Evolutionary conservation across 2,888 invertebrate genomes (phyloP).

Genomic region (Macropis europaea): DNA sequence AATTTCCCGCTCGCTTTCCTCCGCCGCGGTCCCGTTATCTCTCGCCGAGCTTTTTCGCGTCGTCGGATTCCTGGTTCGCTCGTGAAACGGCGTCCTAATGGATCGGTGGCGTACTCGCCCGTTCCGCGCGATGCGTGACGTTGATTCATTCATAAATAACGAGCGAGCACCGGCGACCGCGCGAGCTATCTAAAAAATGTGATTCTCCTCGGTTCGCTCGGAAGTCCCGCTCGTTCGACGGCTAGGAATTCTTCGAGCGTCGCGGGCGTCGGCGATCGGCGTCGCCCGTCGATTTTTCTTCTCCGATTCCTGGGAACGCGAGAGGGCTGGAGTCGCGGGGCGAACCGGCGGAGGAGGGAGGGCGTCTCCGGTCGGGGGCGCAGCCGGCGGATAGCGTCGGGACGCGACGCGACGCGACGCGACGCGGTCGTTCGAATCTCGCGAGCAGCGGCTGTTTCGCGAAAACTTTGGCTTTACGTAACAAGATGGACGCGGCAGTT

Average conservation of each 20-base stretch:
- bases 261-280: background rate
- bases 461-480: slow-evolving; percentile 77
- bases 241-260: background rate
- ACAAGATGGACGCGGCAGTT: slow-evolving; percentile 78
- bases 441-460: slow-evolving; percentile 61
- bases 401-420: no score
- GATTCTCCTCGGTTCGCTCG: slow-evolving; percentile 27
- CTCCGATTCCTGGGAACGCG: no score
- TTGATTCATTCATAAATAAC: slow-evolving; percentile 51
- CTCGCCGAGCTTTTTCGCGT: background rate
- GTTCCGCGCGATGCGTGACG: slow-evolving; percentile 29
- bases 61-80: background rate
- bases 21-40: no score
- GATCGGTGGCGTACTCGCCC: slow-evolving; percentile 23
- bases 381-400: slow-evolving; percentile 28
- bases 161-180: slow-evolving; percentile 16
- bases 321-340: no score
- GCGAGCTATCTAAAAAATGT: slow-evolving; percentile 22
- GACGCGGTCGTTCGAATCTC: no score
- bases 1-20: slow-evolving; percentile 3
- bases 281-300: no score
- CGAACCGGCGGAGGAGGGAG: background rate
- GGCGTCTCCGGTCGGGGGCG: no score
- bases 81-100: slow-evolving; percentile 14
- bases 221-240: background rate